These are phyloP conservation scores for Cecropterus lyciades DNA, from an alignment of 1,140 invertebrate species.

Conservation along the genomic window DNA sequence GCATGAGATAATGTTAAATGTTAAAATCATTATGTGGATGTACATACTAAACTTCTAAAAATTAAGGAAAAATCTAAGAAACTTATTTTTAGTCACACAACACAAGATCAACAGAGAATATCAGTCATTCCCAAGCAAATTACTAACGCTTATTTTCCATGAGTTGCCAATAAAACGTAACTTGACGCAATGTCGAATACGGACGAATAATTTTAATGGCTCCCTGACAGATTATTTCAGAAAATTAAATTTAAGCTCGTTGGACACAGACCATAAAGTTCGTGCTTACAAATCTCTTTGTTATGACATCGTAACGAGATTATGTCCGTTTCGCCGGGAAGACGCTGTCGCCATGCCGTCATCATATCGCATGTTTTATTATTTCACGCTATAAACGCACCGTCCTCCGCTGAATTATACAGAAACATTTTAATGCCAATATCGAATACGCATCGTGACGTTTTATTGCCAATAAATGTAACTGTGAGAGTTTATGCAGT, in stretches of 20 bases:
- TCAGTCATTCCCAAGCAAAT: background rate
- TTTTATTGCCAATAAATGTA: slow-evolving; percentile 61
- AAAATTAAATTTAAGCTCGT: slow-evolving; percentile 84
- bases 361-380: slow-evolving; percentile 79
- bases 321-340: slow-evolving; percentile 78
- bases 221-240: slow-evolving; percentile 81
- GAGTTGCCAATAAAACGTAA: slow-evolving; percentile 54
- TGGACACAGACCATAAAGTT: slow-evolving; percentile 82
- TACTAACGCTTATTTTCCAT: slow-evolving; percentile 41
- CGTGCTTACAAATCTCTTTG: slow-evolving; percentile 84
- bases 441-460: slow-evolving; percentile 55
- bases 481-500: slow-evolving; percentile 43
- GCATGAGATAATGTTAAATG: too few species aligned
- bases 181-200: slow-evolving; percentile 52
- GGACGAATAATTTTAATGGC: slow-evolving; percentile 81
- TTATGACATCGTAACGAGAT: slow-evolving; percentile 83
- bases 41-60: background rate
- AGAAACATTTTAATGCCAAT: slow-evolving; percentile 61
- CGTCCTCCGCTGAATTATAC: slow-evolving; percentile 60
- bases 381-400: slow-evolving; percentile 69
- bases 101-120: background rate
- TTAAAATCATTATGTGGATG: too few species aligned
- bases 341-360: slow-evolving; percentile 70
- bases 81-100: background rate
- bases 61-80: background rate